These are phyloP conservation scores for Desoria tigrina DNA, from an alignment of 2,888 invertebrate species.

Conservation along the genomic window DNA sequence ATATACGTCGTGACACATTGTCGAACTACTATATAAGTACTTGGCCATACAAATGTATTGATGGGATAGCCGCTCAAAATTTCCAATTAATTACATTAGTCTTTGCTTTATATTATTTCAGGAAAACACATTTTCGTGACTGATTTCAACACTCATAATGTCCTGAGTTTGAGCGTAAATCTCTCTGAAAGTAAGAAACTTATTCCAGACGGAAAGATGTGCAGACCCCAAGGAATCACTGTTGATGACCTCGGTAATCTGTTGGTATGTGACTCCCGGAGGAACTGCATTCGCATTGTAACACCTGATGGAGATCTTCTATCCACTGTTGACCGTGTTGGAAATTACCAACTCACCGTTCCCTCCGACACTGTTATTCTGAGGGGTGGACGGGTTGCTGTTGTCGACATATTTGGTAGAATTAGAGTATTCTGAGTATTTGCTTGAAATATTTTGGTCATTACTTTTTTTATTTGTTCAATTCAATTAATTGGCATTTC, in stretches of 20 bases:
- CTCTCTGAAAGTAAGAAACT: conserved; percentile 4
- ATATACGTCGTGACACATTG: too few species aligned
- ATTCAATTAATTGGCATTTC: too few species aligned
- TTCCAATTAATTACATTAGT: too few species aligned
- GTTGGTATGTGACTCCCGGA: conserved; percentile 30
- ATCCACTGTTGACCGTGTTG: conserved; percentile 6
- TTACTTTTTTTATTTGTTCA: too few species aligned
- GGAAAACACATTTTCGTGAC: conserved; percentile 25
- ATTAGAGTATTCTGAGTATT: conserved; percentile 9
- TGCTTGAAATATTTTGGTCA: background rate
- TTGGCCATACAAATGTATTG: background rate
- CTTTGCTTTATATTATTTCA: conserved; percentile 6
- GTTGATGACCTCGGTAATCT: conserved; percentile 27
- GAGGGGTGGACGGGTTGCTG: conserved; percentile 20
- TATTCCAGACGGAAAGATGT: conserved; percentile 12
- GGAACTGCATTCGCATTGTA: conserved; percentile 28
- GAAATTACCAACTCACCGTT: conserved; percentile 1
- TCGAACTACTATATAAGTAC: background rate
- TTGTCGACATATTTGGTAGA: conserved; percentile 13
- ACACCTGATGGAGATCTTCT: conserved; percentile 14
- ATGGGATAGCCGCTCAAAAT: background rate
- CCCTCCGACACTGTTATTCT: conserved; percentile 23
- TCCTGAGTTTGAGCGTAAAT: conserved; percentile 5
- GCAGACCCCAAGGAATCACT: conserved; percentile 32
- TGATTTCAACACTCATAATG: conserved; percentile 29